Evolutionary conservation across 2,113 vertebrate genomes (phyloP).

Genomic region (Thunnus maccoyii): DNA sequence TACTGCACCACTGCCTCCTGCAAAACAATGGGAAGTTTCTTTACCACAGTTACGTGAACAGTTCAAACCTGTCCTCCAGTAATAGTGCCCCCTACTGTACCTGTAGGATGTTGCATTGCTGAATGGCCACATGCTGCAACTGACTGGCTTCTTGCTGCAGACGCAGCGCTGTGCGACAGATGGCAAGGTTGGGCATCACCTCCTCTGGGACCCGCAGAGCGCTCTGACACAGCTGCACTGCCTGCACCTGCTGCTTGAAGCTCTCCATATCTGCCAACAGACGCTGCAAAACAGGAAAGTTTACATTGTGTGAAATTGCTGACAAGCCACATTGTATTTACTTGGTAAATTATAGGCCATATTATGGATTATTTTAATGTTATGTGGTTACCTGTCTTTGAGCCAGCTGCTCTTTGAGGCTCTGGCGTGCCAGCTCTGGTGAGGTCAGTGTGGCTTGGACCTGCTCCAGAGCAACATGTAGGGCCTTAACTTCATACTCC

Average conservation of each 20-base stretch:
- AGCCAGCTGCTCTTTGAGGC: conserved; percentile 94
- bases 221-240: conserved; percentile 92
- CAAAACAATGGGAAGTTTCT: background rate
- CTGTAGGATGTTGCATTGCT: conserved; percentile 97
- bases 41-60: background rate
- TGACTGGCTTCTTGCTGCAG: conserved; percentile 96
- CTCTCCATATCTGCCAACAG: conserved; percentile 94
- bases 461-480: conserved; percentile 92
- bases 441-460: conserved; percentile 91
- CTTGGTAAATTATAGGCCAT: background rate
- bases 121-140: conserved; percentile 94
- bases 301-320: background rate
- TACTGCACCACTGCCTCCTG: conserved; percentile 97
- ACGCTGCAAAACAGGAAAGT: conserved; percentile 80
- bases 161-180: conserved; percentile 91
- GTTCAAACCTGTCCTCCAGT: background rate
- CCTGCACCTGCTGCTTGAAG: conserved; percentile 94
- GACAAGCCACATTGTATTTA: background rate
- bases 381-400: conserved; percentile 91
- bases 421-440: conserved; percentile 92
- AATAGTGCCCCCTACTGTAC: conserved; percentile 68
- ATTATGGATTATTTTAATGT: background rate
- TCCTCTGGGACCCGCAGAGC: conserved; percentile 93
- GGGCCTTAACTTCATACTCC: conserved; percentile 90
- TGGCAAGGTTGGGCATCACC: conserved; percentile 88